Conservation (phyloP, 2,113 vertebrate species). For the Leucopsar rothschildi region DNA sequence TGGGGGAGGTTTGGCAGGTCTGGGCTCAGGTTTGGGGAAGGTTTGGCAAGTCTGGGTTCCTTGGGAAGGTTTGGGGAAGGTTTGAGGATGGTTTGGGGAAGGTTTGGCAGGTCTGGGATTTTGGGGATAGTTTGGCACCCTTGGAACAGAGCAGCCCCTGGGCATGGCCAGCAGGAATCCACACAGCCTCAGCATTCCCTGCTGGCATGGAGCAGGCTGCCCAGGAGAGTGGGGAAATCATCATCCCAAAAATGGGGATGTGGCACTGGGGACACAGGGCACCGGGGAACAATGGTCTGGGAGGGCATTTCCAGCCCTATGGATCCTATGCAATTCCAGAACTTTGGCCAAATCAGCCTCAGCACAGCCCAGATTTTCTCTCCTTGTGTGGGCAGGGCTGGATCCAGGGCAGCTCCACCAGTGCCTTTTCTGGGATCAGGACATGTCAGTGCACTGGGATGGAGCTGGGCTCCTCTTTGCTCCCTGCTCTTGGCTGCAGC, state of each 20-base stretch:
- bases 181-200: neutral
- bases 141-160: neutral
- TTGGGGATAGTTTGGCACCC: neutral
- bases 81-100: neutral
- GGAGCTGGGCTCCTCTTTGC: neutral
- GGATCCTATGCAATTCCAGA: neutral
- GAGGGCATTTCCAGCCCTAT: neutral
- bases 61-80: neutral
- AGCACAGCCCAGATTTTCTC: neutral
- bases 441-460: accelerated
- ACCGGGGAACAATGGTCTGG: neutral
- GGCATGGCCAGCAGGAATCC: neutral
- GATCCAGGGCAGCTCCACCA: neutral
- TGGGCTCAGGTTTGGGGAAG: too few species aligned
- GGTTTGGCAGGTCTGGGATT: neutral
- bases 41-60: neutral
- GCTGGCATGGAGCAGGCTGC: neutral
- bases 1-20: neutral
- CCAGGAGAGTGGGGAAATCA: neutral
- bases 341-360: neutral
- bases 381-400: neutral
- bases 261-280: neutral
- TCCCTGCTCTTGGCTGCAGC: neutral
- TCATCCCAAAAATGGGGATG: neutral
- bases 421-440: neutral